phyloP scores from a whole-genome alignment of 2,888 invertebrate species.

The Argyra leucocephala region DNA sequence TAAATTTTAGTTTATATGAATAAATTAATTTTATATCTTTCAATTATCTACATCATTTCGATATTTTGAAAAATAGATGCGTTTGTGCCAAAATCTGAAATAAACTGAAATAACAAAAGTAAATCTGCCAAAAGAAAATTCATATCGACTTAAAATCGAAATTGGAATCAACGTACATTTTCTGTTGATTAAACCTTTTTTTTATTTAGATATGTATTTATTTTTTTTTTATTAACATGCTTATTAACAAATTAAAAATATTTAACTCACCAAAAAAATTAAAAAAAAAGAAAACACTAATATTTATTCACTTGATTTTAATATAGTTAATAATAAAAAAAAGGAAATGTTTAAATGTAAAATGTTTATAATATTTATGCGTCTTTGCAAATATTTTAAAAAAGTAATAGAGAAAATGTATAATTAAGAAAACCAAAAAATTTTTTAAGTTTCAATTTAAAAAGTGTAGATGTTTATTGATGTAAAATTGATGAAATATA shows the following conservation, averaged over 20 bases:
- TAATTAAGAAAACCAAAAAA: background rate
- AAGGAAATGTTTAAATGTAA: constrained; percentile 1
- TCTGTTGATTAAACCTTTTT: background rate
- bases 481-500: background rate
- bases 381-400: constrained; percentile 6
- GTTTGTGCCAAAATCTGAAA: background rate
- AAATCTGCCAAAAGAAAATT: constrained; percentile 1
- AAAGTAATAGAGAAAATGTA: background rate
- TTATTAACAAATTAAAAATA: background rate
- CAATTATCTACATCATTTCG: background rate
- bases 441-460: background rate
- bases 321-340: background rate
- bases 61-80: background rate
- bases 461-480: constrained; percentile 2
- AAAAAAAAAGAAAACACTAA: background rate
- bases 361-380: constrained; percentile 5
- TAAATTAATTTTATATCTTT: background rate
- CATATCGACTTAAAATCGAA: background rate
- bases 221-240: background rate
- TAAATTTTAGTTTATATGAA: background rate
- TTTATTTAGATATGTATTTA: too few species aligned
- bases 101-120: background rate
- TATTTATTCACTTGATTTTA: background rate
- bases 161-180: background rate
- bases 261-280: too few species aligned